These are phyloP conservation scores for Typhlomys cinereus DNA, from an alignment of 2,113 vertebrate genomes.

Conservation along the genomic window DNA sequence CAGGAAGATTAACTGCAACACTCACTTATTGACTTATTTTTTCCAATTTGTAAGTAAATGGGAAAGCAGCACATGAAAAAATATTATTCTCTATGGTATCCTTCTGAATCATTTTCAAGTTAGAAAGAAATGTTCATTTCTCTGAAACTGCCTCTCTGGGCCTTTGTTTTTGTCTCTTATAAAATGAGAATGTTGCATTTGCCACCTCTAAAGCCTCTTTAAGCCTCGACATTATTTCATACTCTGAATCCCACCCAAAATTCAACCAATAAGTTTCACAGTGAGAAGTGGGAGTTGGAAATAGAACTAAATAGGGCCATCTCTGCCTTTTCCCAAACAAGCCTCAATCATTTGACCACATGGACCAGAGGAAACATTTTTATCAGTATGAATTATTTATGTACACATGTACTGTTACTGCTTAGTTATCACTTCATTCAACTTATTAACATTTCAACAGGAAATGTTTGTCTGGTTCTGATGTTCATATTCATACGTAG, in stretches of 20 bases:
- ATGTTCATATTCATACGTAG: neutral
- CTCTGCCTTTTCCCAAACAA: neutral
- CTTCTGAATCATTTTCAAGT: constrained; percentile 51
- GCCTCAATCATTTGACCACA: neutral
- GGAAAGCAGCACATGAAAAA: neutral
- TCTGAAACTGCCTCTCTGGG: neutral
- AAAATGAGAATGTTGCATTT: constrained; percentile 33
- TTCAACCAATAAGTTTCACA: neutral
- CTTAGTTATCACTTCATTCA: constrained; percentile 2
- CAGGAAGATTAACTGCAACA: neutral
- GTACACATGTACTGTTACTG: neutral
- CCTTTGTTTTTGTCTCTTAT: constrained; percentile 32
- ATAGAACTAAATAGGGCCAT: neutral
- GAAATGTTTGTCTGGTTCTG: neutral
- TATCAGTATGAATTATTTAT: neutral
- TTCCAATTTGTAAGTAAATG: constrained; percentile 26
- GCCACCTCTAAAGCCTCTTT: neutral
- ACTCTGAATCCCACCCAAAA: neutral
- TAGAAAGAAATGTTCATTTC: constrained; percentile 46
- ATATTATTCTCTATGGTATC: neutral
- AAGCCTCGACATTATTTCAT: neutral
- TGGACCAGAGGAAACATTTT: neutral
- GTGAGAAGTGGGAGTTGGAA: neutral
- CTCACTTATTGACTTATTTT: constrained; percentile 16
- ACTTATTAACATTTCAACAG: constrained; percentile 8